phyloP scores from a whole-genome alignment of 2,888 invertebrate species.

The Physocephala rufipes region DNA sequence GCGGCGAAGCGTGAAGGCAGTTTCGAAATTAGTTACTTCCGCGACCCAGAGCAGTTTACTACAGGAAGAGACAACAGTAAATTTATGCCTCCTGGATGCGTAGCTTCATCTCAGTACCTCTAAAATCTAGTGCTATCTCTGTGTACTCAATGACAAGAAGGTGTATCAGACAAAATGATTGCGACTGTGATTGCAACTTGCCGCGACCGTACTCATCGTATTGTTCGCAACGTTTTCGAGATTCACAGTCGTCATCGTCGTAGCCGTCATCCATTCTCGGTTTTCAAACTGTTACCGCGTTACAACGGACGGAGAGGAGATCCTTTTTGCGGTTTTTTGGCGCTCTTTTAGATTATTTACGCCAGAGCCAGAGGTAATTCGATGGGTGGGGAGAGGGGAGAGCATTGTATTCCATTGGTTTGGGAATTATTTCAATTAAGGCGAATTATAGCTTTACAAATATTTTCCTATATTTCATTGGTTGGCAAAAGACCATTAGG shows the following conservation, averaged over 20 bases:
- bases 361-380: conserved; percentile 17
- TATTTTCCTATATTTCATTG: conserved; percentile 24
- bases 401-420: conserved; percentile 51
- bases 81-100: conserved; percentile 53
- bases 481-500: neutral
- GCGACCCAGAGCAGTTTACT: conserved; percentile 42
- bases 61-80: conserved; percentile 45
- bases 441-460: conserved; percentile 57
- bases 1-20: conserved; percentile 36
- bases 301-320: conserved; percentile 31
- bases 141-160: conserved; percentile 12
- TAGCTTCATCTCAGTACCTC: neutral
- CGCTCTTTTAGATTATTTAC: conserved; percentile 11
- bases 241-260: conserved; percentile 15
- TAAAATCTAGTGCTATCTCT: neutral
- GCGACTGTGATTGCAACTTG: conserved; percentile 54
- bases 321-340: conserved; percentile 41
- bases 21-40: conserved; percentile 58
- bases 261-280: conserved; percentile 11
- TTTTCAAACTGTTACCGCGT: neutral
- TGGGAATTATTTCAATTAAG: conserved; percentile 63
- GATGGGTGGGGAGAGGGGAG: neutral
- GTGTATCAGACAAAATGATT: conserved; percentile 32
- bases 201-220: too few relatives aligned
- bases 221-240: conserved; percentile 60